Conservation (phyloP, 1,140 invertebrate species). For the Lasaia peninsularis region DNA sequence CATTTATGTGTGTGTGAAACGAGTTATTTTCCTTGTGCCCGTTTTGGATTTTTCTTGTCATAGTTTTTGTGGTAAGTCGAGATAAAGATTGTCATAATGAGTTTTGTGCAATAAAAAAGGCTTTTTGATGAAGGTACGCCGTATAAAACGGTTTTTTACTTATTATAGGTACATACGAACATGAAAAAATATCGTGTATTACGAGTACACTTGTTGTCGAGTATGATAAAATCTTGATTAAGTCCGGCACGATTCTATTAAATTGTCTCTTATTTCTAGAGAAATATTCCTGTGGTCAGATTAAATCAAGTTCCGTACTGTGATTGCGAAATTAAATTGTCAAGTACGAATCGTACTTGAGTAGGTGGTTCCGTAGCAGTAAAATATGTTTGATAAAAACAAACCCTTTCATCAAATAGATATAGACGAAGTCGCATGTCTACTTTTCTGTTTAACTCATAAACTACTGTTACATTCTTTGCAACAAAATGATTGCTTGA, state of each 20-base stretch:
- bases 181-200: neutral
- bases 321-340: neutral
- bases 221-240: conserved; percentile 30
- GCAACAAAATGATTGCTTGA: too few relatives aligned
- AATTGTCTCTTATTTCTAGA: conserved; percentile 22
- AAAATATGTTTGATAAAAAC: too few relatives aligned
- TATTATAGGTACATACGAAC: neutral
- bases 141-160: neutral
- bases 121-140: neutral
- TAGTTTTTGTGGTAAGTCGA: conserved; percentile 56
- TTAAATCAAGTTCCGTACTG: neutral
- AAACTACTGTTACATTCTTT: too few relatives aligned
- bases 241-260: conserved; percentile 30
- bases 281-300: conserved; percentile 23
- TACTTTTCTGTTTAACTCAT: too few relatives aligned
- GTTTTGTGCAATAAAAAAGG: neutral
- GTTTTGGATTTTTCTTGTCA: conserved; percentile 60
- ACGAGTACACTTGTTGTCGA: neutral
- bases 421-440: too few relatives aligned
- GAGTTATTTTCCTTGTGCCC: conserved; percentile 50
- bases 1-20: conserved; percentile 52
- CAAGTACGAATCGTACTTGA: too few relatives aligned
- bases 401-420: too few relatives aligned
- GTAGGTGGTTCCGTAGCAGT: too few relatives aligned
- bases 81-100: conserved; percentile 30